phyloP scores from a whole-genome alignment of 2,888 invertebrate genomes.

The Eledone cirrhosa region DNA sequence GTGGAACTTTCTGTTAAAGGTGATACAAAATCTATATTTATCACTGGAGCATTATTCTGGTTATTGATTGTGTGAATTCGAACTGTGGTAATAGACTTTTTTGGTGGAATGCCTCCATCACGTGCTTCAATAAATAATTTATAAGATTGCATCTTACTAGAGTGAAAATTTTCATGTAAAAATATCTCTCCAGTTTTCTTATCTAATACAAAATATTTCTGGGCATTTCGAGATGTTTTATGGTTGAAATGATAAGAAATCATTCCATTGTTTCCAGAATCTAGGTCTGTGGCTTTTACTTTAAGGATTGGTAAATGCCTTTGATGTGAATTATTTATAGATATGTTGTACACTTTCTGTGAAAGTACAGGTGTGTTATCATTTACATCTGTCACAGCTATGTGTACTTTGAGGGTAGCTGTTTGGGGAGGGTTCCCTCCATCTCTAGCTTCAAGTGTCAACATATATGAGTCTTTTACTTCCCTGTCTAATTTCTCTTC shows the following conservation, averaged over 20 bases:
- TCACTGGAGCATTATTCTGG: constrained; percentile 93
- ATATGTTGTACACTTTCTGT: not conserved
- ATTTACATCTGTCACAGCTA: constrained; percentile 4
- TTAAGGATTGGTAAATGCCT: not conserved
- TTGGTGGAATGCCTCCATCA: constrained; percentile 35
- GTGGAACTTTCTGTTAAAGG: too few species aligned
- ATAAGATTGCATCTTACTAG: too few species aligned
- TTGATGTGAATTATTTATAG: constrained; percentile 4
- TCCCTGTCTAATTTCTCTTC: constrained; percentile 8
- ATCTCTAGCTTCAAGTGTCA: constrained; percentile 1
- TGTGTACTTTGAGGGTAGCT: not conserved
- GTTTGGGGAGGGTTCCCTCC: not conserved
- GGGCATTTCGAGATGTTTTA: too few species aligned
- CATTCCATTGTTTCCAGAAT: constrained; percentile 14
- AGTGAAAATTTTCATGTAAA: not conserved
- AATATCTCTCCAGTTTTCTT: too few species aligned
- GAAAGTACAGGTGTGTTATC: constrained; percentile 2
- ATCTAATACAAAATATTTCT: too few species aligned
- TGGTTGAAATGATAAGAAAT: constrained; percentile 12
- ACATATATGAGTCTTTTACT: constrained; percentile 9
- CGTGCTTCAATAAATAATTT: too few species aligned
- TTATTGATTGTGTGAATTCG: constrained; percentile 76
- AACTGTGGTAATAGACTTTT: constrained; percentile 43
- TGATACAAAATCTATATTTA: too few species aligned
- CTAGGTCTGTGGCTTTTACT: constrained; percentile 15